Conservation (phyloP, 2,888 invertebrate species). For the Dolichomitus sp. region DNA sequence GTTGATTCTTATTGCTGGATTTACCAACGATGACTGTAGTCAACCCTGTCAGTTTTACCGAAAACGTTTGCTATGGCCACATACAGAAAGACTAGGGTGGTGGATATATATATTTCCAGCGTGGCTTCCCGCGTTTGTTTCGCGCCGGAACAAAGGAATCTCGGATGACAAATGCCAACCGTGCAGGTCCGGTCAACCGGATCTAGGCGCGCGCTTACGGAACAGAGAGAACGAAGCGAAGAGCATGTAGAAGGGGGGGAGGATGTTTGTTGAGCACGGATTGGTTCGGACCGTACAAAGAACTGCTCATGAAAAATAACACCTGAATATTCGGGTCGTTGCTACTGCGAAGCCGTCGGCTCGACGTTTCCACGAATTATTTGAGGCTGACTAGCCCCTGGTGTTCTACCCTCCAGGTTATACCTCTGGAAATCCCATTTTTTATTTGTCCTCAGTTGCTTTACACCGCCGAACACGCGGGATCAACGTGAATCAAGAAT, state of each 20-base stretch:
- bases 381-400: constrained; percentile 37
- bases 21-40: too few species aligned
- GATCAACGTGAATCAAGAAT: constrained; percentile 29
- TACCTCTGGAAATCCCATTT: constrained; percentile 25
- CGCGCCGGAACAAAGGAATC: constrained; percentile 81
- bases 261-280: constrained; percentile 7
- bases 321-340: constrained; percentile 60
- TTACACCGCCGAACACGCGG: constrained; percentile 13
- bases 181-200: constrained; percentile 79
- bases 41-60: constrained; percentile 8
- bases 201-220: constrained; percentile 70
- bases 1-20: constrained; percentile 6
- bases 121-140: constrained; percentile 76
- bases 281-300: constrained; percentile 65
- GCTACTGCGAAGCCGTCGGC: constrained; percentile 57
- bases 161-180: constrained; percentile 81
- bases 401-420: neutral
- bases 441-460: constrained; percentile 30
- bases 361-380: constrained; percentile 54
- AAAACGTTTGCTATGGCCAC: constrained; percentile 44
- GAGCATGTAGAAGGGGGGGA: neutral
- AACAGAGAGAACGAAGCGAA: constrained; percentile 32
- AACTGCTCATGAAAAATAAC: constrained; percentile 73
- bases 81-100: constrained; percentile 3
- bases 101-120: constrained; percentile 24